A percentile compares a stretch with the other conserved stretches of the same genome.
phyloP scores from a whole-genome alignment of 35 echinoderm and acorn worm species.

The Holothuria glaberrima region DNA sequence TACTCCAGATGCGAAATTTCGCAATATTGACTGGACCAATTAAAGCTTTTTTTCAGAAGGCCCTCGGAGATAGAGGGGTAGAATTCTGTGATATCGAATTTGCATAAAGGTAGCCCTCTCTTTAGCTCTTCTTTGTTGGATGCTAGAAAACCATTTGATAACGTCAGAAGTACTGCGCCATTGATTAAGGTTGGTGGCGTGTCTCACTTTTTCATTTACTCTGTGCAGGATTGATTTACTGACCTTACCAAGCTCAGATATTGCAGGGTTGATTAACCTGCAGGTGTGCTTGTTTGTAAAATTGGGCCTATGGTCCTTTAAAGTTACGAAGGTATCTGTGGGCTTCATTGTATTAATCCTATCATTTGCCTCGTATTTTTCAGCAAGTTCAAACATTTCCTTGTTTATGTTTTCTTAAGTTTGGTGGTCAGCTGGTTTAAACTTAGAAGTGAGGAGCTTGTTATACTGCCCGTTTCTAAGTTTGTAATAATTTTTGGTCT shows the following conservation, averaged over 20 bases:
- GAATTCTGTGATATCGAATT: constrained; percentile 54
- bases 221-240: constrained; percentile 55
- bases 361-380: constrained; percentile 30
- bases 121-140: constrained; percentile 47
- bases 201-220: background rate
- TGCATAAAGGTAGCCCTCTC: constrained; percentile 3
- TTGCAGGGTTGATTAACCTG: constrained; percentile 57
- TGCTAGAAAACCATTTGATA: constrained; percentile 35
- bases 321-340: constrained; percentile 43
- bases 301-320: constrained; percentile 68
- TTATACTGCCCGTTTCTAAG: background rate
- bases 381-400: constrained; percentile 54
- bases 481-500: constrained; percentile 31
- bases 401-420: background rate
- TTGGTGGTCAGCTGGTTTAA: too few relatives aligned
- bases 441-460: background rate
- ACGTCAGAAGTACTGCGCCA: constrained; percentile 27
- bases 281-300: constrained; percentile 53
- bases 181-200: constrained; percentile 35
- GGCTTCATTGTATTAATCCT: constrained; percentile 61
- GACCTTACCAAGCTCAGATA: constrained; percentile 40
- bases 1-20: constrained; percentile 24
- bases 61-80: constrained; percentile 46
- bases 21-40: constrained; percentile 3
- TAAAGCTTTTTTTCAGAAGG: constrained; percentile 30